Conservation (phyloP, 2,113 vertebrate species). For the Nesogale talazaci region DNA sequence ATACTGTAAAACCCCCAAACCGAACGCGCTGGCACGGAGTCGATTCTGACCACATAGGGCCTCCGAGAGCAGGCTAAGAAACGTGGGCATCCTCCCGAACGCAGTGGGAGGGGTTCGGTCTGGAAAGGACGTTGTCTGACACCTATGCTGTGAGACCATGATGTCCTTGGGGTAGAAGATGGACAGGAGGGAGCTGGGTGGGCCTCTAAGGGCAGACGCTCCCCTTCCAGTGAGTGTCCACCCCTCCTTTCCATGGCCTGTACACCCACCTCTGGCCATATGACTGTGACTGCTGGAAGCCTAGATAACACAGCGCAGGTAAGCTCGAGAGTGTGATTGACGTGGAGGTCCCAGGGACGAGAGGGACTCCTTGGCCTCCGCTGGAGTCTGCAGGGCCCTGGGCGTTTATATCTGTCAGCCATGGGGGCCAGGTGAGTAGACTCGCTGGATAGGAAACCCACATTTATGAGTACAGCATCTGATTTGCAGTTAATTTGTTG, state of each 20-base stretch:
- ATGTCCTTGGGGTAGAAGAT: not conserved
- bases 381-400: not conserved
- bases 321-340: constrained; percentile 21
- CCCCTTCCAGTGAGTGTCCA: not conserved
- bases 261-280: accelerated
- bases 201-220: not conserved
- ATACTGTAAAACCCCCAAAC: not conserved
- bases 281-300: not conserved
- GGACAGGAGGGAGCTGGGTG: not conserved
- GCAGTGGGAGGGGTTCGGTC: not conserved
- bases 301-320: not conserved
- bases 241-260: not conserved
- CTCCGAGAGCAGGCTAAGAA: not conserved
- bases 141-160: not conserved
- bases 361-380: constrained; percentile 28
- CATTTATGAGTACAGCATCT: constrained; percentile 80
- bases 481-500: constrained; percentile 90
- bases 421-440: constrained; percentile 2
- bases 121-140: not conserved
- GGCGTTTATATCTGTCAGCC: constrained; percentile 42
- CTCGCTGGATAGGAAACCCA: constrained; percentile 56
- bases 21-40: too few species aligned
- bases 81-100: not conserved
- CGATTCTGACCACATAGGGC: not conserved
- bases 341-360: not conserved